Base-by-base conservation (phyloP, 2,888 invertebrate genomes). In the Euspilapteryx auroguttella region DNA sequence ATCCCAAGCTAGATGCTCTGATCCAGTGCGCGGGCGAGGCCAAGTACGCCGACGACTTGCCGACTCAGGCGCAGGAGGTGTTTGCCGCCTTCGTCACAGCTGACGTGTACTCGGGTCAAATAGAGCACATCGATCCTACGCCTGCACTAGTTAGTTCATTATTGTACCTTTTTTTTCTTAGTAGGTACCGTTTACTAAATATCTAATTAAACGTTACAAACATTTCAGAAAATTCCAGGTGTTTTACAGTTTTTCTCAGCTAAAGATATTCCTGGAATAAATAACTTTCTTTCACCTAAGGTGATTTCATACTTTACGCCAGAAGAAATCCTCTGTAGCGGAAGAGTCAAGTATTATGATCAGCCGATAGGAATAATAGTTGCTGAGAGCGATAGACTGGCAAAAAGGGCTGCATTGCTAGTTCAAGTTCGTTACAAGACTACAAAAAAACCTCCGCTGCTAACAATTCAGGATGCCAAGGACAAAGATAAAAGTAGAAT, bases 321-420 rank as follows among this genome's bases (percentile, higher is more conserved):
- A 2, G 79, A 80, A 45, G 71, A 76, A 48, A 46, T 80, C 8
- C 65, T 80, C 29, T 78, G 69, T 29, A 64, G 63, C 34, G 79
- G 76, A 10, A 50, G 56, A 13, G 69, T 87, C 0, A 51, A 66
- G 27, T 85, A 79, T 47, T 83, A 82, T 31, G 81, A 85, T 14
- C 87, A 88, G 49, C 77, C 86, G 1, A 54, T 87, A 9, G 89
- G 86, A 1, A 52, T 88, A 1, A 77, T 89, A 12, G 79, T 83
- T 0, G 88, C 87, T 14, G 78, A 73, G 36, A 73, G 69, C 3
- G 71, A 79, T 27, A 55, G 55, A 13, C 37, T 79, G 3, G 85
- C 86, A 0, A 65, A 78, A 23, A 53, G 66, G 38, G 85, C 84
- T 0, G 80, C 80, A 1, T 54, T 73, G 12, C 51, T 79, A 24